A percentile compares a stretch with the other conserved stretches of the same genome.
These are phyloP conservation scores for Meriones psammophilus DNA, from an alignment of 2,797 vertebrate species.

Conservation along the genomic window DNA sequence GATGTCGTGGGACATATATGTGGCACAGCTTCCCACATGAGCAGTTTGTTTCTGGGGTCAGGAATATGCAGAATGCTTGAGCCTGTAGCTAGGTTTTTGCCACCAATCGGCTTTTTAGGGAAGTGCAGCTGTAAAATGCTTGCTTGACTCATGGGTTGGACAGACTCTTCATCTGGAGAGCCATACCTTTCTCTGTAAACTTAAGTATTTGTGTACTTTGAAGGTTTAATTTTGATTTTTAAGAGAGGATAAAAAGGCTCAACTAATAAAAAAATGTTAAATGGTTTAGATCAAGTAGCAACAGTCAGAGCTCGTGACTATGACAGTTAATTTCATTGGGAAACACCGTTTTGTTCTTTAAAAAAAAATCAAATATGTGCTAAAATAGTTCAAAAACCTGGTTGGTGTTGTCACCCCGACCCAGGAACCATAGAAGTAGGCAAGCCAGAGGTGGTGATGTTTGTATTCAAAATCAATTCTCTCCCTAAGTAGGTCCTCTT, in stretches of 20 bases:
- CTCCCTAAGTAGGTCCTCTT: background rate
- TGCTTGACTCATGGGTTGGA: conserved; percentile 65
- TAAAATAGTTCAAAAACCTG: conserved; percentile 27
- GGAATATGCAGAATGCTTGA: conserved; percentile 64
- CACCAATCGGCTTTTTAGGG: conserved; percentile 54
- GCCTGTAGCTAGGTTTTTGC: conserved; percentile 31
- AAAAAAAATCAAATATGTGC: conserved; percentile 53
- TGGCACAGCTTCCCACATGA: conserved; percentile 42
- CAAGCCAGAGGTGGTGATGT: background rate
- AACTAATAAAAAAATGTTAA: conserved; percentile 28
- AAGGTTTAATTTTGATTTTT: conserved; percentile 69
- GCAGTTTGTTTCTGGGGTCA: conserved; percentile 67
- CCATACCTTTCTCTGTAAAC: conserved; percentile 65
- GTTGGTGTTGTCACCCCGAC: background rate
- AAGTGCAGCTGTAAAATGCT: conserved; percentile 65
- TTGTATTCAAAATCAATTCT: background rate
- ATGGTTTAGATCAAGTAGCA: conserved; percentile 38
- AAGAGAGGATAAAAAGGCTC: conserved; percentile 47
- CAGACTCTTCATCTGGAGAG: conserved; percentile 35
- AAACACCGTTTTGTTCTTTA: conserved; percentile 69
- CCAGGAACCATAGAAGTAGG: no score
- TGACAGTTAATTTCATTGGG: conserved; percentile 55
- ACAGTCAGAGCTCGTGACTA: conserved; percentile 42
- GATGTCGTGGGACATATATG: conserved; percentile 58
- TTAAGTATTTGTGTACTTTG: conserved; percentile 67